Conservation (phyloP, 2,888 invertebrate species). For the Acanthosepion lycidas region DNA sequence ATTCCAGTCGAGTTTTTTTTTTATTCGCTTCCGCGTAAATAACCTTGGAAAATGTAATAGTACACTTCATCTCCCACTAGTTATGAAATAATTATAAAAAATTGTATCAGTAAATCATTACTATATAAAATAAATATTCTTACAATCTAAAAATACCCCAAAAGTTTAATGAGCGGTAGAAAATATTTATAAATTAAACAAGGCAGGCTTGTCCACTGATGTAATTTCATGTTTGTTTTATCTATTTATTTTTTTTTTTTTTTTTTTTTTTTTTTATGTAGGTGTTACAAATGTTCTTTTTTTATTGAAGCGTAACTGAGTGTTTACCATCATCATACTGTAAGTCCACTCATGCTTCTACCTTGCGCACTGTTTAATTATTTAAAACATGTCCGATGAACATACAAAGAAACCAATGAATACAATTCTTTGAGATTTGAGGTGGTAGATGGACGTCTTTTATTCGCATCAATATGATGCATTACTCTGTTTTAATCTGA, state of each 20-base stretch:
- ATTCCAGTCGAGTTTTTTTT: too few species aligned
- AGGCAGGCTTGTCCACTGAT: neutral
- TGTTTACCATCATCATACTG: neutral
- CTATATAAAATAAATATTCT: too few species aligned
- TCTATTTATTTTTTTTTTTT: neutral
- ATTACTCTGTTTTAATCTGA: neutral
- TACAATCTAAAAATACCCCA: too few species aligned
- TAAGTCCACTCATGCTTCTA: neutral
- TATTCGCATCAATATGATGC: neutral
- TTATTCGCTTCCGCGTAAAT: too few species aligned
- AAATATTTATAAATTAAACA: too few species aligned
- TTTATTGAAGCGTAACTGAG: neutral
- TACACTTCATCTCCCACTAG: too few species aligned
- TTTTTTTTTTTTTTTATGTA: neutral
- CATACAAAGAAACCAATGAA: neutral
- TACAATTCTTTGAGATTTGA: neutral
- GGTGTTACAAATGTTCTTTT: neutral
- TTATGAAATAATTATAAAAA: too few species aligned
- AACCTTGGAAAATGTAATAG: too few species aligned
- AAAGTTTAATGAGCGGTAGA: too few species aligned
- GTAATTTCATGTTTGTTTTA: too few species aligned
- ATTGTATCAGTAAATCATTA: too few species aligned
- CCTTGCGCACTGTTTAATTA: neutral
- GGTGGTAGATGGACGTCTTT: neutral
- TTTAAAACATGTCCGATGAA: neutral